Conservation (phyloP, 2,113 vertebrate species). For the Notothenia coriiceps region DNA sequence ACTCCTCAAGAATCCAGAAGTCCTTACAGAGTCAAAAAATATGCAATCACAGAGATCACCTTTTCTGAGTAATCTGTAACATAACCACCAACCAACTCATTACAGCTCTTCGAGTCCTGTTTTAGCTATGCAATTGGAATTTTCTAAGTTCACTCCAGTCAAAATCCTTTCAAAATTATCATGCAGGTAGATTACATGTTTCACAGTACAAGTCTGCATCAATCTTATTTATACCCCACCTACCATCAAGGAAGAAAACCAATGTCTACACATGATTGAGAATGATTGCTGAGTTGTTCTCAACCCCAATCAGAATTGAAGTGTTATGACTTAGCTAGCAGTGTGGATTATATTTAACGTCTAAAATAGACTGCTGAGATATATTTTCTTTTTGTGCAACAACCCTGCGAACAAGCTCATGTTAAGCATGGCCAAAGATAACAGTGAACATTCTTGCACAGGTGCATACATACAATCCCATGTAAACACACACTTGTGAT, state of each 20-base stretch:
- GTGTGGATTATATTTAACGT: slow-evolving; percentile 57
- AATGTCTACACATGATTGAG: slow-evolving; percentile 44
- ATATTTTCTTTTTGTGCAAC: not conserved
- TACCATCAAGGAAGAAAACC: slow-evolving; percentile 43
- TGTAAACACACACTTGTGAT: not conserved
- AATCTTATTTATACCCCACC: slow-evolving; percentile 60
- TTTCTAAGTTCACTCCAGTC: slow-evolving; percentile 33
- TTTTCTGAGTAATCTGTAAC: slow-evolving; percentile 27
- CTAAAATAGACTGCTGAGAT: slow-evolving; percentile 44
- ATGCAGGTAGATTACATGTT: slow-evolving; percentile 66
- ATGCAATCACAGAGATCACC: slow-evolving; percentile 27
- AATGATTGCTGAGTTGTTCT: slow-evolving; percentile 59
- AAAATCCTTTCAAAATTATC: slow-evolving; percentile 41
- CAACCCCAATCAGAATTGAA: slow-evolving; percentile 64
- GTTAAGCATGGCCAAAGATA: slow-evolving; percentile 16
- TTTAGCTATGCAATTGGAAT: not conserved
- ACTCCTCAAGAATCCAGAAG: not conserved
- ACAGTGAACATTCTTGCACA: slow-evolving; percentile 10
- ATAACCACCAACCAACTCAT: slow-evolving; percentile 24
- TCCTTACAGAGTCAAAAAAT: slow-evolving; percentile 10
- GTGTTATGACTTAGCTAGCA: slow-evolving; percentile 49
- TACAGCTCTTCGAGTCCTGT: slow-evolving; percentile 23
- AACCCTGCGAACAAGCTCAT: not conserved
- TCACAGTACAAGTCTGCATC: slow-evolving; percentile 31
- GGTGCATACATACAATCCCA: slow-evolving; percentile 5